A percentile compares a stretch with the other conserved stretches of the same genome.
Evolutionary conservation across 2,888 invertebrate genomes (phyloP).

Genomic region (Cacoxenus indagator): DNA sequence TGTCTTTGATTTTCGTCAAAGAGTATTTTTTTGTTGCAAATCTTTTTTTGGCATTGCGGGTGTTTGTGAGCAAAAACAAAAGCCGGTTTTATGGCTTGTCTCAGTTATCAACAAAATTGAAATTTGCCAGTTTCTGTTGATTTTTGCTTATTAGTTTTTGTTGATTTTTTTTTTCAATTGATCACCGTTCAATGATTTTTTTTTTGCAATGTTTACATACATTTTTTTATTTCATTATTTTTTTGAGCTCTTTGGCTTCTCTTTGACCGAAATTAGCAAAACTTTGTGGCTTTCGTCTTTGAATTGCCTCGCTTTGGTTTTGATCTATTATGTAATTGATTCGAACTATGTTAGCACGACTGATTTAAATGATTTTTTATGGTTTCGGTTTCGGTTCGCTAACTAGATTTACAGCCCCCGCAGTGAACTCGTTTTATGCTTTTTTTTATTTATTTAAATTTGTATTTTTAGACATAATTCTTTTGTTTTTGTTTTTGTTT

Average conservation of each 20-base stretch:
- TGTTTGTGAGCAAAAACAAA: slow-evolving; percentile 18
- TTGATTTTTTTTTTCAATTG: background rate
- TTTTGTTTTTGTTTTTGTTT: background rate
- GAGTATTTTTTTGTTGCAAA: background rate
- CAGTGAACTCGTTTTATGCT: slow-evolving; percentile 13
- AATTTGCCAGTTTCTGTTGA: too few species aligned
- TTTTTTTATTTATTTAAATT: background rate
- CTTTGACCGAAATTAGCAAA: background rate
- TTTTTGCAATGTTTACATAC: background rate
- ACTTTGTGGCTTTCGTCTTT: background rate
- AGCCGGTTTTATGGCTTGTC: background rate
- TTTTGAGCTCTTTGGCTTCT: background rate
- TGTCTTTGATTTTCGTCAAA: slow-evolving; percentile 31
- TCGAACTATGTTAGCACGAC: background rate
- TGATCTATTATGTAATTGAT: slow-evolving; percentile 10
- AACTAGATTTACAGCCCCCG: slow-evolving; percentile 9
- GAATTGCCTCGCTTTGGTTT: background rate
- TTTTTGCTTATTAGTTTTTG: too few species aligned
- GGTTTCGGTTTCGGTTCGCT: background rate
- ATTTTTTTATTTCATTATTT: background rate
- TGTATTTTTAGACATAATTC: background rate
- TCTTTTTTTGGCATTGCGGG: slow-evolving; percentile 10
- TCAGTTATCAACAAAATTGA: background rate
- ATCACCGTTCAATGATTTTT: background rate
- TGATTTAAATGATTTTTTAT: background rate